Base-by-base conservation (phyloP, 2,888 invertebrate species). In the Hydriomena furcata region DNA sequence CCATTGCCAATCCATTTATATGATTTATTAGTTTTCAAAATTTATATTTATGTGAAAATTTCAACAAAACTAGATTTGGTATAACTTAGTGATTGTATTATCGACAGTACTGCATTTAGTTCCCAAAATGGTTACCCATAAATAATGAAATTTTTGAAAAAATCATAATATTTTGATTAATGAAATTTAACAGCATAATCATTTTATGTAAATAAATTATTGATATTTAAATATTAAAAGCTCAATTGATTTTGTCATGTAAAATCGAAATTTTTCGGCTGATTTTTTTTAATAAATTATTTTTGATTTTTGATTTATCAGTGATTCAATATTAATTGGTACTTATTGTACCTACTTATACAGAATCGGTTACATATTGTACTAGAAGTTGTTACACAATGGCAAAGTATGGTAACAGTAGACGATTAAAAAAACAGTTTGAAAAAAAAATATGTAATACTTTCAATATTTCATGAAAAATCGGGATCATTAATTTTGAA, bases 371-470 rank as follows among this genome's bases (percentile, higher is more conserved):
- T 87, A 82, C 77, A 68, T 68, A 74, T 70, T 73, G 82, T 87
- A 86, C 79, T 82, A 68, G 58, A 68, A 85, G 84, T 84, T 77
- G 67, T 34, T 25, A 43, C 36, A 63, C 78, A 82, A 84, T 68
- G 84, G 74, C 65, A 73, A 72, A 77, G 83, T 85, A 89, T 71
- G 74, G 60, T 67, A 62, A 71, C 60, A 73, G 63, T 78, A 87
- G 85, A 76, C 65, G 70, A 71, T 71, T 65, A 40, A 32, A 13
- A 17, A 27, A 24, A 17, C 28, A 20, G 1, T 6, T 38, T 1
- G 10, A 32, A 34, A 37, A 17, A 27, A 28, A 23, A 8, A 10
- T 1, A 10, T 7, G 12, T n/a, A 35, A 13, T 32, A 35, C 44
- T 43, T 30, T 47, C 43, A 47, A 44, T 47, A 43, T 34, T 12